Conservation (phyloP, 2,888 invertebrate genomes). For the Creontiades dilutus region DNA sequence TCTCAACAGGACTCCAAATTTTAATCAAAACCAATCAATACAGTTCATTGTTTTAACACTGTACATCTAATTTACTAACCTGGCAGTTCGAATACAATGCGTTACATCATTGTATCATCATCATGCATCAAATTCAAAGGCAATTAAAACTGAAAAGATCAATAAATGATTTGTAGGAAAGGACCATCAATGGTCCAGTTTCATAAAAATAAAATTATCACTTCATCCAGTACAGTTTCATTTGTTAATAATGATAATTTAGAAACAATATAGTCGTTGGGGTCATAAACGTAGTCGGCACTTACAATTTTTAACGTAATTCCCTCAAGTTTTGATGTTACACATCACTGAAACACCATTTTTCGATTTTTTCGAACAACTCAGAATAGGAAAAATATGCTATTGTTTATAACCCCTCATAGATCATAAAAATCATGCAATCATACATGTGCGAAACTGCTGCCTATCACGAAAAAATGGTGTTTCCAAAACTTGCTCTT, state of each 20-base stretch:
- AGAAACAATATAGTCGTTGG: neutral
- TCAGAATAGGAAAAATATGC: neutral
- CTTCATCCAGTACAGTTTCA: constrained; percentile 1
- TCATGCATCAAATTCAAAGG: too few relatives aligned
- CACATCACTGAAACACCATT: constrained; percentile 6
- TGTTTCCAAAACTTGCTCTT: constrained; percentile 47
- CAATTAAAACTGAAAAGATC: neutral
- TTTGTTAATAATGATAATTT: neutral
- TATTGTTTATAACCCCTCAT: neutral
- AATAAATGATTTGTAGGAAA: neutral
- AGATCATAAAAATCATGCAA: neutral
- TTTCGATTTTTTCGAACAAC: neutral
- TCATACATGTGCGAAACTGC: constrained; percentile 7
- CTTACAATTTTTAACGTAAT: neutral
- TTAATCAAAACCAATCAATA: neutral
- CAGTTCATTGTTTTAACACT: neutral
- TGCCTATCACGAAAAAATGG: neutral
- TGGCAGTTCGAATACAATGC: constrained; percentile 1
- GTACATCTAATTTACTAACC: constrained; percentile 11
- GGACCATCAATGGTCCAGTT: too few relatives aligned
- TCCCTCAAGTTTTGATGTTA: neutral
- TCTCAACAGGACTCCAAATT: neutral
- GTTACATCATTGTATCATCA: neutral
- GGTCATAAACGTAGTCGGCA: neutral
- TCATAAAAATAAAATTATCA: neutral